Evolutionary conservation across 2,113 vertebrate genomes (phyloP).

Genomic region (Larimichthys polyactis): DNA sequence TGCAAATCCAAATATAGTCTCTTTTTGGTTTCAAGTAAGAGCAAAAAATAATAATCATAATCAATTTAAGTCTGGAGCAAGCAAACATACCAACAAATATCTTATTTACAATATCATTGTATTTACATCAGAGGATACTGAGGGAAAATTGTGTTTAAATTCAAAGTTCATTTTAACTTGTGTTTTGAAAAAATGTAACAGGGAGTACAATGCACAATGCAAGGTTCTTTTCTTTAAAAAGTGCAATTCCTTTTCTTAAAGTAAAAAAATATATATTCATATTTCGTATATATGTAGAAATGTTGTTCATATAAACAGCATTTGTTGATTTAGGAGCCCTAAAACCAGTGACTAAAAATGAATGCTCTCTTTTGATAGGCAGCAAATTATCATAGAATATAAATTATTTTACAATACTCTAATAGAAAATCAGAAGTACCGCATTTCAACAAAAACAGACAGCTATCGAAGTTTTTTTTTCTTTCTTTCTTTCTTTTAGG

Average conservation of each 20-base stretch:
- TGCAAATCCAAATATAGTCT: conserved; percentile 77
- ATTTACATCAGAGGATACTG: conserved; percentile 84
- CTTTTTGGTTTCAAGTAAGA: conserved; percentile 84
- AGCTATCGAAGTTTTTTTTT: conserved; percentile 38
- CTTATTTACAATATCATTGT: conserved; percentile 83
- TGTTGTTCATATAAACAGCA: conserved; percentile 84
- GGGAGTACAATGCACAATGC: conserved; percentile 83
- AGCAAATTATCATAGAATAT: conserved; percentile 79
- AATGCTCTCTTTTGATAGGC: conserved; percentile 73
- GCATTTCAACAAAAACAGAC: conserved; percentile 70
- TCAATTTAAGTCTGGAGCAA: conserved; percentile 79
- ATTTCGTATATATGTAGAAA: conserved; percentile 87
- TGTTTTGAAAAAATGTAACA: conserved; percentile 78
- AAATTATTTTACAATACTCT: conserved; percentile 80
- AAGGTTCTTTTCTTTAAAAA: conserved; percentile 84
- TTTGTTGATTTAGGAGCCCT: conserved; percentile 82
- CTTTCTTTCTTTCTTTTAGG: conserved; percentile 38
- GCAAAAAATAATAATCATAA: conserved; percentile 78
- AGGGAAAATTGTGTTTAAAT: conserved; percentile 74
- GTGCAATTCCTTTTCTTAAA: conserved; percentile 87
- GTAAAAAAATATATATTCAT: conserved; percentile 87
- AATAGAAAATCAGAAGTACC: conserved; percentile 82
- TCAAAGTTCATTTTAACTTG: conserved; percentile 73
- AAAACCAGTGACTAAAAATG: conserved; percentile 80
- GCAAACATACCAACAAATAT: conserved; percentile 81